Evolutionary conservation across 1,140 invertebrate species (phyloP).

Genomic region (Artemia franciscana): DNA sequence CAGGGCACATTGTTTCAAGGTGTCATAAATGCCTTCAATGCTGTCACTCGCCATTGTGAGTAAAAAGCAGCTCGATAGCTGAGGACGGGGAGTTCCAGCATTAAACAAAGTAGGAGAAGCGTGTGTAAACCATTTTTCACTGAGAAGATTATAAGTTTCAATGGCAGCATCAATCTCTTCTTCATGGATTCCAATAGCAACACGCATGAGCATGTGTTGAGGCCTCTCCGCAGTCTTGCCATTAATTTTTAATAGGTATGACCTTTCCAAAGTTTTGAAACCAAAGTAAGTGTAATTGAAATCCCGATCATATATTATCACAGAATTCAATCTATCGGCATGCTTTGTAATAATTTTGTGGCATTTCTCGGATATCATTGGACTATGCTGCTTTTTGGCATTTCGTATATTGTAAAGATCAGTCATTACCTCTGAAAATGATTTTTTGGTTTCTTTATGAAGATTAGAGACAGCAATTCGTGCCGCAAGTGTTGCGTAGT

Average conservation of each 20-base stretch:
- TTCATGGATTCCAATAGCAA: slow-evolving; percentile 85
- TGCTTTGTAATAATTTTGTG: slow-evolving; percentile 66
- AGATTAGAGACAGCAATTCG: slow-evolving; percentile 89
- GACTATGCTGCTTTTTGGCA: slow-evolving; percentile 33
- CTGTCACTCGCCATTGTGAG: slow-evolving; percentile 87
- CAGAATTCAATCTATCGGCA: slow-evolving; percentile 71
- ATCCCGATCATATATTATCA: slow-evolving; percentile 92
- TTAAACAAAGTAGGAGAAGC: slow-evolving; percentile 92
- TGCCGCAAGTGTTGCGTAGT: slow-evolving; percentile 87
- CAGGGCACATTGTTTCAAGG: slow-evolving; percentile 75
- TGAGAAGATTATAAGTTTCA: slow-evolving; percentile 88
- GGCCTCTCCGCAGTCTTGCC: slow-evolving; percentile 85
- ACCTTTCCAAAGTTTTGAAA: slow-evolving; percentile 90
- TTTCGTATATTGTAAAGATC: slow-evolving; percentile 59
- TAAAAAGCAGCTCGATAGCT: slow-evolving; percentile 88
- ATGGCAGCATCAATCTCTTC: slow-evolving; percentile 80
- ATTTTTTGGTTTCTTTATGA: slow-evolving; percentile 85
- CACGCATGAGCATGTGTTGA: slow-evolving; percentile 97
- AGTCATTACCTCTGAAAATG: slow-evolving; percentile 73
- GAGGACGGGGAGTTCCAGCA: slow-evolving; percentile 70
- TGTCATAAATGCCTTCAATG: slow-evolving; percentile 95
- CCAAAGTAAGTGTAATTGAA: slow-evolving; percentile 97
- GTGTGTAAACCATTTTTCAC: slow-evolving; percentile 91
- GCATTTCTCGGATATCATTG: slow-evolving; percentile 66
- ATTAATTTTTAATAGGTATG: slow-evolving; percentile 82